phyloP scores from a whole-genome alignment of 2,888 invertebrate species.

The Drosophila diplacantha region DNA sequence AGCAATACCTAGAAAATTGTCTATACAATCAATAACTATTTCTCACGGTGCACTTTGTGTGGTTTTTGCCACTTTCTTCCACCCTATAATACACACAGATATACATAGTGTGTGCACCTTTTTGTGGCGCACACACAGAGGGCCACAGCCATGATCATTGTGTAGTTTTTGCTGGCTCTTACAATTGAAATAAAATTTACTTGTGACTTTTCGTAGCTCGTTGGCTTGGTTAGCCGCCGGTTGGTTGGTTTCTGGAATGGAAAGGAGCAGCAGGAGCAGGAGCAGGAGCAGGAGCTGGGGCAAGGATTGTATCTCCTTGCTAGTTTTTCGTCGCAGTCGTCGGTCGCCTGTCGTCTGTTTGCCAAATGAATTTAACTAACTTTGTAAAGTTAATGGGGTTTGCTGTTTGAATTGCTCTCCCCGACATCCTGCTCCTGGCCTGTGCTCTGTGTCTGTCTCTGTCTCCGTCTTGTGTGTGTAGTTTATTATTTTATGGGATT shows the following conservation, averaged over 20 bases:
- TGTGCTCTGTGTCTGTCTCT: background rate
- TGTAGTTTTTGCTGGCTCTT: constrained; percentile 63
- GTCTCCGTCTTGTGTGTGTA: too few species aligned
- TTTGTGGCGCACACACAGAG: constrained; percentile 19
- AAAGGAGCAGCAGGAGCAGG: background rate
- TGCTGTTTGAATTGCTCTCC: constrained; percentile 65
- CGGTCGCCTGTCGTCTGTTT: constrained; percentile 57
- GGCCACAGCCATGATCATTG: constrained; percentile 29
- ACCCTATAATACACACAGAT: constrained; percentile 15
- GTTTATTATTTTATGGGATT: constrained; percentile 60
- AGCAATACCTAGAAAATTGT: too few species aligned
- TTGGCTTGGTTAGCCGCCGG: constrained; percentile 42
- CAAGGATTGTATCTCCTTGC: constrained; percentile 41
- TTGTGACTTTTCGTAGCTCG: constrained; percentile 69
- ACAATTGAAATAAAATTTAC: constrained; percentile 73
- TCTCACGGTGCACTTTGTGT: constrained; percentile 27
- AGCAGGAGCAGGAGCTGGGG: background rate
- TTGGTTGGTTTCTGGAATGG: constrained; percentile 30
- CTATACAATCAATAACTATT: too few species aligned
- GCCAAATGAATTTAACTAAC: constrained; percentile 73
- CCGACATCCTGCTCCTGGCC: constrained; percentile 15
- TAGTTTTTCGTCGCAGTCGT: constrained; percentile 36
- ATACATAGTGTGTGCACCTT: constrained; percentile 33
- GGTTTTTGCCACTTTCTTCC: constrained; percentile 11
- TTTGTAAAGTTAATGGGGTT: constrained; percentile 73